Evolutionary conservation across 2,113 vertebrate genomes (phyloP).

Genomic region (Geothlypis trichas): DNA sequence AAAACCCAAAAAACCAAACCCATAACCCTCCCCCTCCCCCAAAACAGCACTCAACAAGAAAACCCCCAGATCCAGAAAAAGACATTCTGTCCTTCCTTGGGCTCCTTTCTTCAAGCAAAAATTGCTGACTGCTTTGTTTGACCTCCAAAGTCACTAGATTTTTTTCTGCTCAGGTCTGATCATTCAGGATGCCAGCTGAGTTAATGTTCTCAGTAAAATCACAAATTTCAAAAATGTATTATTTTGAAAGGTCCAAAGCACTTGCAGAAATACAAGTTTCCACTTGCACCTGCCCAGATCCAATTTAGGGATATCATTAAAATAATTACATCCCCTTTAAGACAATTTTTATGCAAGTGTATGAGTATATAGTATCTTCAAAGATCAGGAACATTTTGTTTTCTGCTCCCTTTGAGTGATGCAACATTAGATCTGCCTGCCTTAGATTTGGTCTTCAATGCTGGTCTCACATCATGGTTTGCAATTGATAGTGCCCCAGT

Average conservation of each 20-base stretch:
- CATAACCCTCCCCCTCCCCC: too few species aligned
- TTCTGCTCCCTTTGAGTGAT: not conserved
- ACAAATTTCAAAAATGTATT: not conserved
- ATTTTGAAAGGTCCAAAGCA: not conserved
- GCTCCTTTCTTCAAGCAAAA: not conserved
- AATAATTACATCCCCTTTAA: not conserved
- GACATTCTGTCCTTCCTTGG: not conserved
- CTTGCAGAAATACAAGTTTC: not conserved
- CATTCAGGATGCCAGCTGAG: not conserved
- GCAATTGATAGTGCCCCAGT: not conserved
- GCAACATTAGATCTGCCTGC: not conserved
- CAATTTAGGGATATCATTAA: not conserved
- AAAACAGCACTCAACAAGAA: not conserved
- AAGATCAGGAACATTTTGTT: not conserved
- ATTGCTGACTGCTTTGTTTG: not conserved
- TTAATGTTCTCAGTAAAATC: not conserved
- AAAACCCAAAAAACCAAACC: not conserved
- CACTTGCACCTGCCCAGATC: not conserved
- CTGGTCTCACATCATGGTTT: not conserved
- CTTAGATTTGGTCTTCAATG: not conserved
- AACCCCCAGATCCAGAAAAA: not conserved
- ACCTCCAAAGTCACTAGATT: not conserved
- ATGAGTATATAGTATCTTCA: not conserved
- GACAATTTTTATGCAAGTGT: not conserved
- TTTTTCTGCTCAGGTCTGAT: not conserved